Evolutionary conservation across 2,797 vertebrate genomes (phyloP), one percentile per base, ranked within the genome.

Genomic region (Alosa sapidissima): DNA sequence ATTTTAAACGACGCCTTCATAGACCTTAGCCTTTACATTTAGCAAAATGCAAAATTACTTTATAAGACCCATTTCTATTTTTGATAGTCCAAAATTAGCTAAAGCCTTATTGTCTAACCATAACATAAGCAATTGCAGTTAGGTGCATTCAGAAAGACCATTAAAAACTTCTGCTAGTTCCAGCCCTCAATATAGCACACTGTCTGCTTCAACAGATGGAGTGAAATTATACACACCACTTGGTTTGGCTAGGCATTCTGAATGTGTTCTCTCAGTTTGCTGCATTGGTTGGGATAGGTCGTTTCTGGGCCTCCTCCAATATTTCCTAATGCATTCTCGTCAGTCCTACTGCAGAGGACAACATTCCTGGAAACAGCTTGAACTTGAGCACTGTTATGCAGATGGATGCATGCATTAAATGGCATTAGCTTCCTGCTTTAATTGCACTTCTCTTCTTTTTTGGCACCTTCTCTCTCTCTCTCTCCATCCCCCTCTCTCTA

Each of bases 261-360:
- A 47, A 78, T 78, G 72, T 78, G 72, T 36, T 78, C 21, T 47
- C 45, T 78, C 72, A 47, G 72, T 78, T 78, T 62, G 19, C 55
- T 58, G 55, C 55, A 58, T 58, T 16, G 5, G 68, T 75, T 36
- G 16, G 41, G 41, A 78, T 19, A 41, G 60, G 60, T 1, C n/a
- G 72, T 45, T 47, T 47, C 72, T 19, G 41, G 36, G 6, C 72
- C 72, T 78, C 65, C 72, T 78, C 14, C 72, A 21, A 10, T 4
- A 19, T 19, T 78, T 47, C 6, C 6, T 14, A 2, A 45, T 36
- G 8, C 72, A 78, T 21, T 78, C 16, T 9, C 72, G 19, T 78
- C 36, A 78, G 72, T 21, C 36, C 41, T 5, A 4, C 36, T 45
- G 72, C 41, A 47, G 72, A 45, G 16, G 41, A 19, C 36, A 78